phyloP scores from a whole-genome alignment of 1,140 invertebrate genomes.

The Copidosoma floridanum region DNA sequence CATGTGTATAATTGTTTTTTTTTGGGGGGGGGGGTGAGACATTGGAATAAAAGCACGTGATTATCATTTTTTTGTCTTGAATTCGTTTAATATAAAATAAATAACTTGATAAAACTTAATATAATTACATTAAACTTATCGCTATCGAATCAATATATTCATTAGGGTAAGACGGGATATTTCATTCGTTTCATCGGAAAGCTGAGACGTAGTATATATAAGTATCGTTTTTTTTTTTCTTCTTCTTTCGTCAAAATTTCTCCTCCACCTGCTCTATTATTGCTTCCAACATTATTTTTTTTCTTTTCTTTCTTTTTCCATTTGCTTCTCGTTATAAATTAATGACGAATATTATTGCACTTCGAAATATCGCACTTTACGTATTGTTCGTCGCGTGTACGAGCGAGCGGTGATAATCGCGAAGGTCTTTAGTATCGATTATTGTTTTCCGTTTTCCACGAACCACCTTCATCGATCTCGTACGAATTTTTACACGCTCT shows the following conservation, averaged over 20 bases:
- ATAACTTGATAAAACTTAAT: not conserved
- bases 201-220: not conserved
- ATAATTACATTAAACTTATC: not conserved
- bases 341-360: constrained; percentile 28
- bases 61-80: not conserved
- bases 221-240: not conserved
- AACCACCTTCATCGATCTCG: constrained; percentile 15
- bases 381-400: too few species aligned
- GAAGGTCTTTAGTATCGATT: constrained; percentile 11
- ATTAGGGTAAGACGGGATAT: not conserved
- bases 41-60: too few species aligned
- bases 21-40: too few species aligned
- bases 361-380: constrained; percentile 15
- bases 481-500: not conserved
- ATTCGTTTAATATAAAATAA: not conserved
- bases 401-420: constrained; percentile 6
- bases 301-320: too few species aligned
- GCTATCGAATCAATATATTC: not conserved
- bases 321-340: too few species aligned
- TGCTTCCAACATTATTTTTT: constrained; percentile 26
- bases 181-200: not conserved
- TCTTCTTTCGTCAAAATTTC: too few species aligned
- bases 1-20: too few species aligned
- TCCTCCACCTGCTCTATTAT: too few species aligned
- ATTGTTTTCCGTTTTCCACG: not conserved